Conservation (phyloP, 2,113 vertebrate species). For the Corythaeola cristata region DNA sequence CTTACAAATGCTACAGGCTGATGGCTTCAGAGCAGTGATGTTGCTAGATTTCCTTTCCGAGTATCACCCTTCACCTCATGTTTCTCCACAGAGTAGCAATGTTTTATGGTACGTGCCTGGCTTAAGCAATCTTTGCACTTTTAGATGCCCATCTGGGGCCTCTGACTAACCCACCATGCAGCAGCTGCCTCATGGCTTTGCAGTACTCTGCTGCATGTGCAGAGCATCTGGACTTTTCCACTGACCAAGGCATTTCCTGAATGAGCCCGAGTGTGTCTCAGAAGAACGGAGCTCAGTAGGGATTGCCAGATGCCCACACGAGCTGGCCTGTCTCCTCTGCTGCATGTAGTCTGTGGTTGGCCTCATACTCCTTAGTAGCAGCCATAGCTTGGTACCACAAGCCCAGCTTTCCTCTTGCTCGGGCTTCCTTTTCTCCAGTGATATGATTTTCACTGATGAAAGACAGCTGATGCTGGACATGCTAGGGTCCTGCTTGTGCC, state of each 20-base stretch:
- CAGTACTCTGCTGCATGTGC: neutral
- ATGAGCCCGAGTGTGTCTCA: neutral
- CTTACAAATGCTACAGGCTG: neutral
- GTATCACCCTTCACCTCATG: neutral
- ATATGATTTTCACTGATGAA: neutral
- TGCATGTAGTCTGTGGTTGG: accelerated
- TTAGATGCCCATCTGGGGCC: neutral
- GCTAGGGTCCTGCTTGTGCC: neutral
- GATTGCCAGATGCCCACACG: neutral
- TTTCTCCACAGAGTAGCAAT: neutral
- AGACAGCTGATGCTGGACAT: neutral
- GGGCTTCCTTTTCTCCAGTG: neutral
- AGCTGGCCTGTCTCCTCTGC: neutral
- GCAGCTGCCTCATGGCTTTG: neutral
- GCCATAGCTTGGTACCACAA: neutral
- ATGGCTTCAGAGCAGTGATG: neutral
- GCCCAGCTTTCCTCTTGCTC: neutral
- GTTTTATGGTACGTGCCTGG: neutral
- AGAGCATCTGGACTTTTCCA: conserved; percentile 29
- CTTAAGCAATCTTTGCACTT: neutral
- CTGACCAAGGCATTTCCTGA: neutral
- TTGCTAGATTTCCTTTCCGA: neutral
- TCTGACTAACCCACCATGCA: neutral
- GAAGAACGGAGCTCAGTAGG: neutral
- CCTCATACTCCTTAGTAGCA: neutral